These are phyloP conservation scores for Dunckerocampus dactyliophorus DNA, from an alignment of 2,113 vertebrate genomes.

Conservation along the genomic window DNA sequence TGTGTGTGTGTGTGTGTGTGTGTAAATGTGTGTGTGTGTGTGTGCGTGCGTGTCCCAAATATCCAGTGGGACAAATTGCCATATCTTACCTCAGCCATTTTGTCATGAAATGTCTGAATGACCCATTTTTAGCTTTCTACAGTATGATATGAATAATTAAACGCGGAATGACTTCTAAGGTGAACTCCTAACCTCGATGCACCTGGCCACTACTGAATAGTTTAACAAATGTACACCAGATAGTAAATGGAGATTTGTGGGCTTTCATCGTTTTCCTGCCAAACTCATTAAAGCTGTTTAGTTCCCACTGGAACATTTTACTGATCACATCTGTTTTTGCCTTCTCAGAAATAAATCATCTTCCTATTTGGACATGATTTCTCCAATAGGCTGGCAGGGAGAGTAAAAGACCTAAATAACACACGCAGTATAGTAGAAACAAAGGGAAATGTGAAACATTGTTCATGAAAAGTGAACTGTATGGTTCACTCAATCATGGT, in stretches of 20 bases:
- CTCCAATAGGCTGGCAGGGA: slow-evolving; percentile 14
- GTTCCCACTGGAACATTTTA: slow-evolving; percentile 20
- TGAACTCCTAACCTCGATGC: slow-evolving; percentile 11
- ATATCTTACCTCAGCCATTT: slow-evolving; percentile 43
- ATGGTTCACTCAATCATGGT: background rate
- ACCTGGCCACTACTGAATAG: background rate
- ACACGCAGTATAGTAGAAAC: background rate
- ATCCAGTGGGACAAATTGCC: slow-evolving; percentile 22
- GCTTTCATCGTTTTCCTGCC: slow-evolving; percentile 2
- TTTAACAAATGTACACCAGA: slow-evolving; percentile 1
- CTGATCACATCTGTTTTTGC: slow-evolving; percentile 9
- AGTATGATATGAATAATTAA: slow-evolving; percentile 47
- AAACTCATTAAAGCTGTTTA: slow-evolving; percentile 11
- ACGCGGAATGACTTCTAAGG: slow-evolving; percentile 33
- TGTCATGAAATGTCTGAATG: slow-evolving; percentile 47
- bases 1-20: slow-evolving; percentile 1
- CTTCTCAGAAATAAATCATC: slow-evolving; percentile 4
- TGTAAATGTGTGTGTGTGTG: slow-evolving; percentile 1
- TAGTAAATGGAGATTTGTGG: background rate
- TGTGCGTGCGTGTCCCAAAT: slow-evolving; percentile 9
- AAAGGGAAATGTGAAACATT: background rate
- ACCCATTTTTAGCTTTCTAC: slow-evolving; percentile 50
- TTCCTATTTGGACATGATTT: slow-evolving; percentile 2
- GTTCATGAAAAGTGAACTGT: background rate
- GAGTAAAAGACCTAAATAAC: background rate